phyloP scores from a whole-genome alignment of 1,140 invertebrate genomes.

The Sitophilus oryzae region DNA sequence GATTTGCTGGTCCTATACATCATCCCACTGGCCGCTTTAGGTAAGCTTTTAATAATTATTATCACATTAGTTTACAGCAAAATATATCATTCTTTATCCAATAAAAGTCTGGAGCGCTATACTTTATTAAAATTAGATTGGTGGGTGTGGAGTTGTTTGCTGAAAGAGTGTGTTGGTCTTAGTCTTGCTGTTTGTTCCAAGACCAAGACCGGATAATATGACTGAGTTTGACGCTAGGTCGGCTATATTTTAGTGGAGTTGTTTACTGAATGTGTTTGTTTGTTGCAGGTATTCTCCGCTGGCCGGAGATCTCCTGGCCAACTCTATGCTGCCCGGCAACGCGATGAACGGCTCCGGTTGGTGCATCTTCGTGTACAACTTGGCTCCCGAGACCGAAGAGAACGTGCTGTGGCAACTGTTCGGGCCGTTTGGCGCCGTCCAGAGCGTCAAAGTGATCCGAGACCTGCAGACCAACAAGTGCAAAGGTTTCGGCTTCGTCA shows the following conservation, averaged over 20 bases:
- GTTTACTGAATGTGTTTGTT: constrained; percentile 5
- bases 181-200: too few relatives aligned
- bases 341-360: constrained; percentile 82
- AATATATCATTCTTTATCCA: too few relatives aligned
- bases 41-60: constrained; percentile 50
- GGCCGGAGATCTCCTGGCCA: constrained; percentile 85
- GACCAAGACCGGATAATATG: too few relatives aligned
- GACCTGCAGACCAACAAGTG: constrained; percentile 98
- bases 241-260: too few relatives aligned
- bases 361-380: constrained; percentile 99
- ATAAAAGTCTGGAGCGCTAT: too few relatives aligned
- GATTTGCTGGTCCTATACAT: constrained; percentile 89
- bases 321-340: constrained; percentile 77
- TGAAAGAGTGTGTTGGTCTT: too few relatives aligned
- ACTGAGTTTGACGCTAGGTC: too few relatives aligned
- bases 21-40: constrained; percentile 88
- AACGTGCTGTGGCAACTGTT: constrained; percentile 98
- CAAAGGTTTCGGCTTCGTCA: constrained; percentile 99
- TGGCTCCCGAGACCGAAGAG: constrained; percentile 97
- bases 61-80: too few relatives aligned
- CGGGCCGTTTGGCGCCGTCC: constrained; percentile 97
- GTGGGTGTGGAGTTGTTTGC: too few relatives aligned
- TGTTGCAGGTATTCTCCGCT: constrained; percentile 82
- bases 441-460: constrained; percentile 96
- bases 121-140: too few relatives aligned